A percentile compares a stretch with the other conserved stretches of the same genome.
phyloP scores from a whole-genome alignment of 2,113 vertebrate species.

The Pholis gunnellus region DNA sequence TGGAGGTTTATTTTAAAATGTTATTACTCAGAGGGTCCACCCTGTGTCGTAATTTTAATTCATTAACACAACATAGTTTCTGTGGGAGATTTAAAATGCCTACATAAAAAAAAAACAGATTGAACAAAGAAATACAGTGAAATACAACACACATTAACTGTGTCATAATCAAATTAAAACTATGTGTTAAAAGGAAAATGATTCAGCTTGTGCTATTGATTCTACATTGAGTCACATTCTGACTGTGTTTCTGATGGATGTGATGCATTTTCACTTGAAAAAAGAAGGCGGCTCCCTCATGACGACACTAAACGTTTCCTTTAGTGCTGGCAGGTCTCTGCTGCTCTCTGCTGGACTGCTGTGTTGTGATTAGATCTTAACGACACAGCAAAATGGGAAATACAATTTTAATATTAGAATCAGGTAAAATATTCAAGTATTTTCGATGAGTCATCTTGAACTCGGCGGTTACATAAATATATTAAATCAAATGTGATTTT shows the following conservation, averaged over 20 bases:
- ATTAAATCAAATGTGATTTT: not conserved
- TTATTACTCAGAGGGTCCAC: not conserved
- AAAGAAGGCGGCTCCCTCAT: not conserved
- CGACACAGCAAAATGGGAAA: not conserved
- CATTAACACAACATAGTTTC: not conserved
- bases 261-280: not conserved
- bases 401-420: not conserved
- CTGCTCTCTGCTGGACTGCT: conserved; percentile 24
- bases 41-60: not conserved
- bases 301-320: not conserved
- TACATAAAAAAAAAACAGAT: not conserved
- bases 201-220: not conserved
- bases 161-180: not conserved
- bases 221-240: no score
- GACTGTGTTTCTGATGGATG: no score
- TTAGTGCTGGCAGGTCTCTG: not conserved
- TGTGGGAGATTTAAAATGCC: conserved; percentile 24
- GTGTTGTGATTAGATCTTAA: not conserved
- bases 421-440: not conserved
- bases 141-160: not conserved
- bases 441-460: not conserved
- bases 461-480: not conserved
- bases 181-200: not conserved
- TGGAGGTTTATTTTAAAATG: not conserved
- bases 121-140: not conserved